Evolutionary conservation across 1,140 invertebrate genomes (phyloP), one percentile per base, ranked within the genome.

Genomic region (Zaprionus lachaisei): DNA sequence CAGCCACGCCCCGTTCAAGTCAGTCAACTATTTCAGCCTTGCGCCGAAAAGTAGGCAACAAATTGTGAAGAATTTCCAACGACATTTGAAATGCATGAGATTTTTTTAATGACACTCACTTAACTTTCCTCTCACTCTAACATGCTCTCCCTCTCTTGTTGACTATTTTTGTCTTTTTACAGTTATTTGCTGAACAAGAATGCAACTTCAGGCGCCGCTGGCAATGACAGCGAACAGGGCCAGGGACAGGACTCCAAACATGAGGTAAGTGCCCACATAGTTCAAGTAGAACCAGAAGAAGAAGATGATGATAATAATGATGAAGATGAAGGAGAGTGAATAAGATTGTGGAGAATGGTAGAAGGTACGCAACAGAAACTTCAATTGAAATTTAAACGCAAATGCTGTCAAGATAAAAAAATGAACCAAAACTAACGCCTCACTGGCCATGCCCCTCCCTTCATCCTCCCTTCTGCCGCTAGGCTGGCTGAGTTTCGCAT

Each of bases 201-300:
- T 70, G 34, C 84, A 20, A 41, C 51, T 58, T 34, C 74, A 22
- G 65, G 71, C 55, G 76, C 78, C 70, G 74, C 75, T 20, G 81
- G 81, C 77, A 81, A 92, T 65, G 83, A 75, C 72, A 90, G 79
- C 54, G 89, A 90, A 47, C 80, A 91, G 64, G 89, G 83, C 37
- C 78, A 81, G 71, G 91, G 68, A 51, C 38, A 55, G 54, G 76
- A 87, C 51, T 77, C 58, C 20, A 86, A 86, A 72, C 70, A 86
- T 55, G 83, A 86, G 83, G 83, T 86, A 87, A 86, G 80, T 83
- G 70, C 69, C 47, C 31, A 79, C 41, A 63, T 55, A 54, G 51
- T 56, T 51, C 24, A 56, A 51, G 63, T 57, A 51, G 63, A 55
- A 47, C 47, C 65, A 56, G 68, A 20, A 28, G 31, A 47, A 41